phyloP scores from a whole-genome alignment of 2,888 invertebrate species.

The Acleris literana region DNA sequence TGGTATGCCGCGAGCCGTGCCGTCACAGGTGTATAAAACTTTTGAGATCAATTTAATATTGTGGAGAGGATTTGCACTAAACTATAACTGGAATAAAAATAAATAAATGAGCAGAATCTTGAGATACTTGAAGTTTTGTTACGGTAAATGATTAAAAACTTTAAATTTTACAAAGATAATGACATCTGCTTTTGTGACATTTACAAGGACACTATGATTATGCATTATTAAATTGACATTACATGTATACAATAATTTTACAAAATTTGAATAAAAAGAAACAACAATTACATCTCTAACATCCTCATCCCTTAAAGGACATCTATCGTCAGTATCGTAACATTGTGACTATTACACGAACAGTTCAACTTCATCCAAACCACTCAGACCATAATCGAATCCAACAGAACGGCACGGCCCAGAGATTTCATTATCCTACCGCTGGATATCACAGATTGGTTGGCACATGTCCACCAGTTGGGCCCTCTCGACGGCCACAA shows the following conservation, averaged over 20 bases:
- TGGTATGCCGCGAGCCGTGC: conserved; percentile 71
- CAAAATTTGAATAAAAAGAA: too few relatives aligned
- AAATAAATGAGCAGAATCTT: background rate
- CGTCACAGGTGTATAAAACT: conserved; percentile 41
- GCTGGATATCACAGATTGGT: conserved; percentile 76
- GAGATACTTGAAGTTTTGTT: background rate
- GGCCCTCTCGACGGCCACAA: conserved; percentile 74
- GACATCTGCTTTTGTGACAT: too few relatives aligned
- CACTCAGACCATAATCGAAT: conserved; percentile 34
- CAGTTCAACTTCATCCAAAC: background rate
- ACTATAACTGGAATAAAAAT: background rate
- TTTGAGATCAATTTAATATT: conserved; percentile 70
- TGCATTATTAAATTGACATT: too few relatives aligned
- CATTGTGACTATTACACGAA: background rate
- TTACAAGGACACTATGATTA: too few relatives aligned
- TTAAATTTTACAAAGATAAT: too few relatives aligned
- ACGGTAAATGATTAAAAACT: background rate
- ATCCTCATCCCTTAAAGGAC: too few relatives aligned
- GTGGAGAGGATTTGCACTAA: conserved; percentile 23
- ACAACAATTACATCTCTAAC: too few relatives aligned
- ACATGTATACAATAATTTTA: too few relatives aligned
- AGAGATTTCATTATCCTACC: conserved; percentile 65
- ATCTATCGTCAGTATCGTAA: background rate
- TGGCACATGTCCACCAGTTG: conserved; percentile 65
- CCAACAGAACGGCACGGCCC: conserved; percentile 60